Evolutionary conservation across 2,113 vertebrate genomes (phyloP), one percentile per base, ranked within the genome.

Genomic region (Lampris megalopsis): DNA sequence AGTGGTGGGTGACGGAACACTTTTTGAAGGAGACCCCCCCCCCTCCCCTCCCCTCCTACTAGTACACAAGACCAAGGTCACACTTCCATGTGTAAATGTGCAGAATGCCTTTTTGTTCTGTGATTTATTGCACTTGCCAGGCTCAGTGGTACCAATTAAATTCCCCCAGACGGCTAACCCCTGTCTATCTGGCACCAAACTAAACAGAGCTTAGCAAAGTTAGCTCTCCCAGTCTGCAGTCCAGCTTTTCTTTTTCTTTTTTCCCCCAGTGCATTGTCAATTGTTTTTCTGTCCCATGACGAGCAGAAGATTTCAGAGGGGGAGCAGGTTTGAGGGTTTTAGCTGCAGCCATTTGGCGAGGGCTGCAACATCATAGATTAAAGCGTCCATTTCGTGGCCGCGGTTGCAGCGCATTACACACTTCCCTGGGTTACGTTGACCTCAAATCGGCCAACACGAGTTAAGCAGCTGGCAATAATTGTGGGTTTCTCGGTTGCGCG

Each of bases 101-200:
- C 2, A 6, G 10, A 57, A 36, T 24, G 57, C 35, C 41, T 47
- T 41, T 37, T n/a, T n/a, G n/a, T 58, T 41, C 42, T 50, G 67
- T 50, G 73, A 73, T 70, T 82, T 84, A 83, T 85, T 74, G 60
- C 58, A 35, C 47, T 50, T 50, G 47, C 63, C 47, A 13, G 68
- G 63, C 72, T 81, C 81, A n/a, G 1, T 68, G 68, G 71, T 71
- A 35, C 66, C 77, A 81, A 81, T 85, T 86, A 79, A 81, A 79
- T 81, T 63, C 70, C 67, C 57, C 57, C 38, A 64, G 67, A 80
- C 66, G 57, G 65, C 61, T n/a, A 3, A 3, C 45, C 57, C 63
- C 24, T 45, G 41, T 65, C 75, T 61, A 9, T 75, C 49, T 81
- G 75, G 77, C 79, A 5, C 64, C 36, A 9, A 70, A 71, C 73